Evolutionary conservation across 1,140 invertebrate species (phyloP).

Genomic region (Gonioctena quinquepunctata): DNA sequence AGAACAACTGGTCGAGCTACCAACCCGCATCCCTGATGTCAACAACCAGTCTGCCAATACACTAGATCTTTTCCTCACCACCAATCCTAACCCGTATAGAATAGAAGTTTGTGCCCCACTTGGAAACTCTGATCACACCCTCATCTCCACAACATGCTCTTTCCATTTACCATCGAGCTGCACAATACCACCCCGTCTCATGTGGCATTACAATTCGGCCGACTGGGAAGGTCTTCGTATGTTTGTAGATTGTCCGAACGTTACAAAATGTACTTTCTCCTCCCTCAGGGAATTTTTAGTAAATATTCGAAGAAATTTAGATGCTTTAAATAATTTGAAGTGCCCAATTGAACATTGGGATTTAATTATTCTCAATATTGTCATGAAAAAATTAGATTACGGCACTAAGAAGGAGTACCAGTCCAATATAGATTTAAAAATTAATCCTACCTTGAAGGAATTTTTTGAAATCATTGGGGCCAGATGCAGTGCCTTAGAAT

Average conservation of each 20-base stretch:
- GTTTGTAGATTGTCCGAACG: background rate
- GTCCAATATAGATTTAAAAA: background rate
- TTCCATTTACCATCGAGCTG: background rate
- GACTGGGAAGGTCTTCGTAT: no score
- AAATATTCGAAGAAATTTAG: background rate
- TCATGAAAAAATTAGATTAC: constrained; percentile 13
- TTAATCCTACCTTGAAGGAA: background rate
- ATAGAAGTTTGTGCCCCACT: background rate
- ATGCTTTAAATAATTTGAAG: constrained; percentile 10
- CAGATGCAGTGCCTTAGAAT: background rate
- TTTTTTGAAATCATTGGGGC: constrained; percentile 4
- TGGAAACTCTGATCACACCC: constrained; percentile 3
- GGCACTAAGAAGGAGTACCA: constrained; percentile 1
- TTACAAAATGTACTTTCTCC: constrained; percentile 10
- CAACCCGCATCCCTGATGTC: no score
- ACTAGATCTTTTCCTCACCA: background rate
- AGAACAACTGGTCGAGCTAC: no score
- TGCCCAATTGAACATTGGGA: constrained; percentile 12
- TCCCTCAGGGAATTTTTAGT: constrained; percentile 6
- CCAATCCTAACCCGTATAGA: background rate
- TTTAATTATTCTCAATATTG: constrained; percentile 4
- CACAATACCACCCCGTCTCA: no score
- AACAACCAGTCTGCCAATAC: no score
- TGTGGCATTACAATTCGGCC: no score
- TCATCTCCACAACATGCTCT: background rate